These are phyloP conservation scores for Thryonomys swinderianus DNA, from an alignment of 2,113 vertebrate genomes.

Conservation along the genomic window DNA sequence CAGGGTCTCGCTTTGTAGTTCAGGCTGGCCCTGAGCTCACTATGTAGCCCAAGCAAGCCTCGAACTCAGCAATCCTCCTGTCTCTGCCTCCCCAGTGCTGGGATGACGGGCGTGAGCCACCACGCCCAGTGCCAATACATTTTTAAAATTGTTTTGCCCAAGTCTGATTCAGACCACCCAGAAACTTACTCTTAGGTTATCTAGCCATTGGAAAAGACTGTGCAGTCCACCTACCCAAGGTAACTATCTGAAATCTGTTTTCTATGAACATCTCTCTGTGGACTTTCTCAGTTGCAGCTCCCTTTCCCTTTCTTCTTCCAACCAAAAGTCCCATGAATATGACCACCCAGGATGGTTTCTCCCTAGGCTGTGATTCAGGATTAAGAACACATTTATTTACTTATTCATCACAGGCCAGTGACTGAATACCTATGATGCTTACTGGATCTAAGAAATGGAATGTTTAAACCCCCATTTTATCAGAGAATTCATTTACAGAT, in stretches of 20 bases:
- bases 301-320: neutral
- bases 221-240: neutral
- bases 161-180: neutral
- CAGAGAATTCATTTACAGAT: neutral
- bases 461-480: neutral
- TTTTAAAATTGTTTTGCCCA: neutral
- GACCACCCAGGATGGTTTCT: neutral
- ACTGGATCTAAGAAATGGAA: neutral
- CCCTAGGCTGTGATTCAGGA: neutral
- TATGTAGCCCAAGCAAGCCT: too few relatives aligned
- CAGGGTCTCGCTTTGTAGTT: too few relatives aligned
- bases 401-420: neutral
- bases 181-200: neutral
- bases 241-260: slow-evolving; percentile 19
- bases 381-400: neutral
- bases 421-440: neutral
- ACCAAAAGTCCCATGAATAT: neutral
- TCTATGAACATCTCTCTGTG: neutral
- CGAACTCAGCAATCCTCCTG: too few relatives aligned
- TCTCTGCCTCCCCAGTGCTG: too few relatives aligned
- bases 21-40: too few relatives aligned
- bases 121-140: too few relatives aligned
- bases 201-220: neutral
- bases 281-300: neutral
- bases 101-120: too few relatives aligned